phyloP scores from a whole-genome alignment of 2,797 vertebrate species.

The Peromyscus aztecus region DNA sequence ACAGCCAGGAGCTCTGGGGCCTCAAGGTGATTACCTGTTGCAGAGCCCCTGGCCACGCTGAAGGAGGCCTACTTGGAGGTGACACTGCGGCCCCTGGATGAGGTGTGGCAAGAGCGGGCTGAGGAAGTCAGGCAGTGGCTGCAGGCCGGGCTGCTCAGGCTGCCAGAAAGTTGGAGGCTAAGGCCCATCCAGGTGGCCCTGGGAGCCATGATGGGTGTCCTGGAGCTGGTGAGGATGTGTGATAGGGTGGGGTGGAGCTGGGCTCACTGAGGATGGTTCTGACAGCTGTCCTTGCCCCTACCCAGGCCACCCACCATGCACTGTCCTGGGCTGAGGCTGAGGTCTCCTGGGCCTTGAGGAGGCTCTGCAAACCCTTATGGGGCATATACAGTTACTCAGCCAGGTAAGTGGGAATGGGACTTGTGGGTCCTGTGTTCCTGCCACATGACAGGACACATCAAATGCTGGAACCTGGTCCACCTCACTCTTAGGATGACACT shows the following conservation, averaged over 20 bases:
- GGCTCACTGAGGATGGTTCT: fast-evolving
- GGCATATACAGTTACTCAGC: slow-evolving; percentile 89
- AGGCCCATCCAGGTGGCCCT: slow-evolving; percentile 86
- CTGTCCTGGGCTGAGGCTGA: slow-evolving; percentile 90
- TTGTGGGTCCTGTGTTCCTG: fast-evolving
- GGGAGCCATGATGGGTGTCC: slow-evolving; percentile 71
- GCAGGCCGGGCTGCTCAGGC: slow-evolving; percentile 87
- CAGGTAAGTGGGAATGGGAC: not conserved
- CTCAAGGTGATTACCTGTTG: not conserved
- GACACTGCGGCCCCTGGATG: slow-evolving; percentile 88
- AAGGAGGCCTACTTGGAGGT: slow-evolving; percentile 93
- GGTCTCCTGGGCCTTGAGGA: slow-evolving; percentile 88
- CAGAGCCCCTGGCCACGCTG: slow-evolving; percentile 92
- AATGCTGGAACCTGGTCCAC: not conserved
- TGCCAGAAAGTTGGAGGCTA: slow-evolving; percentile 88
- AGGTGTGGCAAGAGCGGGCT: slow-evolving; percentile 88
- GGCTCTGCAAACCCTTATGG: slow-evolving; percentile 89
- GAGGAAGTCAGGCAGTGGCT: slow-evolving; percentile 85
- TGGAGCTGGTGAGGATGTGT: slow-evolving; percentile 90
- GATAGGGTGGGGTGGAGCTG: fast-evolving
- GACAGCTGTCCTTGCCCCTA: fast-evolving
- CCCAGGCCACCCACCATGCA: slow-evolving; percentile 88
- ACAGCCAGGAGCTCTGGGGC: too few relatives aligned
- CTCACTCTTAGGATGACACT: not conserved
- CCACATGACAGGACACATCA: not conserved